Conservation (phyloP, 1,140 invertebrate genomes). For the Brachionus angularis region DNA sequence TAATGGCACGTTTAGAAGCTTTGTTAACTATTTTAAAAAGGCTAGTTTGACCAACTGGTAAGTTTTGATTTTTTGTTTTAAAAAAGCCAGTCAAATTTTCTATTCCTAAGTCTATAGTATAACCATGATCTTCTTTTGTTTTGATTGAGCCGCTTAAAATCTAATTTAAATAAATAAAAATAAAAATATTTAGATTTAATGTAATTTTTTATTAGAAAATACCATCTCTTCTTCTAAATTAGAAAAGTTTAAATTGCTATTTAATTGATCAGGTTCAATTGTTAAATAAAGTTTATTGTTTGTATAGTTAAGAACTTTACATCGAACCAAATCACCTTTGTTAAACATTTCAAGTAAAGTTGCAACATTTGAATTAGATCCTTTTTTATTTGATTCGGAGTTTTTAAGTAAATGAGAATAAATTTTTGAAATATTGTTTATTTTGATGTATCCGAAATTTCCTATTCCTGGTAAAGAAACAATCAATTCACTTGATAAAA, state of each 20-base stretch:
- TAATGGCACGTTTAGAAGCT: conserved; percentile 19
- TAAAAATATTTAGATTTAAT: too few relatives aligned
- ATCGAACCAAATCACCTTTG: conserved; percentile 36
- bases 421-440: conserved; percentile 34
- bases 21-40: conserved; percentile 29
- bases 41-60: conserved; percentile 15
- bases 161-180: too few relatives aligned
- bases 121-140: conserved; percentile 41
- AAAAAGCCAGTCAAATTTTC: conserved; percentile 18
- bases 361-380: background rate
- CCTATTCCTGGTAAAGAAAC: conserved; percentile 38
- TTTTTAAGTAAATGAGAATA: conserved; percentile 28
- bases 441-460: conserved; percentile 24
- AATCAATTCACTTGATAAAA: conserved; percentile 16
- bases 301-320: conserved; percentile 17
- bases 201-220: too few relatives aligned
- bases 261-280: conserved; percentile 34
- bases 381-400: conserved; percentile 2
- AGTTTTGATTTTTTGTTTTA: conserved; percentile 5
- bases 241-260: background rate
- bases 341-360: conserved; percentile 18
- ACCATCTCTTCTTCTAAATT: conserved; percentile 24
- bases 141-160: conserved; percentile 21
- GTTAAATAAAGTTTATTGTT: conserved; percentile 35
- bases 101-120: conserved; percentile 26